Base-by-base conservation (phyloP, 2,113 vertebrate species). In the Stercorarius parasiticus region DNA sequence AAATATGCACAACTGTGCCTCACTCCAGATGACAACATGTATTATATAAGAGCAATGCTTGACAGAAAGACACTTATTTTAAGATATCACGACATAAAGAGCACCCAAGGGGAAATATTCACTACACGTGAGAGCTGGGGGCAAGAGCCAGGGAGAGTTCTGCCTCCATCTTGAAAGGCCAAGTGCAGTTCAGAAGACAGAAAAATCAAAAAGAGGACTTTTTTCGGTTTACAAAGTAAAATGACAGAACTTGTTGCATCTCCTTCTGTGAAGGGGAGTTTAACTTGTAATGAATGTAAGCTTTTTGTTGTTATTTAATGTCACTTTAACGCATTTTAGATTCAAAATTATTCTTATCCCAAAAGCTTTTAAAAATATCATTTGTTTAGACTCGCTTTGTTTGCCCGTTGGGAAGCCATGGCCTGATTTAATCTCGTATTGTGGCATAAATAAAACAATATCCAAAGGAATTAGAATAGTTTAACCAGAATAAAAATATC, bases 21-120 rank as follows among this genome's bases (percentile, higher is more conserved):
- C 86, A 95, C 50, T 97, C 94, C 96, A 98, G 97, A 98, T 95
- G 97, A 98, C 96, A 97, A 94, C 66, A 89, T 96, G 95, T 78
- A 96, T 97, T 97, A 97, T 97, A 88, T 97, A 98, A 97, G 87
- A 93, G 93, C 76, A 91, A 95, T 77, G 86, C 67, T 40, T 95
- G 89, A 97, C 82, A 97, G 82, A 90, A 90, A 94, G 86, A 82
- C 45, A 86, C 81, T 97, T 91, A 96, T 86, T 97, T 96, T 95
- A 97, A 96, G 92, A 80, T 82, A 94, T 84, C 66, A 86, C 5
- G 45, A 97, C 88, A 93, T 64, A 88, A 97, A 94, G 67, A 85
- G 66, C 86, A 92, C 74, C 86, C 87, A 90, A 80, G 85, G 74
- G 83, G 86, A 96, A 97, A 97, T 59, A 96, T 4, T 43, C 81